These are phyloP conservation scores for Chamaetylas fuelleborni DNA, from an alignment of 2,113 vertebrate species.

Conservation along the genomic window DNA sequence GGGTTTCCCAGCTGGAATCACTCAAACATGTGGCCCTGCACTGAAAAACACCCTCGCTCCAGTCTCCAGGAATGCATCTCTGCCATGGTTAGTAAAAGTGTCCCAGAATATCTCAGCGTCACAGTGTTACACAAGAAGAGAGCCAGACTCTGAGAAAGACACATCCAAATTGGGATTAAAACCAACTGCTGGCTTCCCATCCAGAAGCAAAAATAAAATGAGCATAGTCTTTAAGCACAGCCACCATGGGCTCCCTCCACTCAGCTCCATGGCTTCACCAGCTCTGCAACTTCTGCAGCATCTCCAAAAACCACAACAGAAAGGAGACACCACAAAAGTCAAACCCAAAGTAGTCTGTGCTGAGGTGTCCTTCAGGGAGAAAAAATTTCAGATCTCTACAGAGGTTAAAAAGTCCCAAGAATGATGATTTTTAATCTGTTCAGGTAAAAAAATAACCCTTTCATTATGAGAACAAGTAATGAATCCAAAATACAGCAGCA, in stretches of 20 bases:
- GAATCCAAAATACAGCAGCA: background rate
- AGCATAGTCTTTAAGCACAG: background rate
- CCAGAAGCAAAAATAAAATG: background rate
- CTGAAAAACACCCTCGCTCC: background rate
- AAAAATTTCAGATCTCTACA: background rate
- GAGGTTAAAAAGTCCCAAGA: background rate
- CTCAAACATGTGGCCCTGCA: background rate
- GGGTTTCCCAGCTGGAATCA: conserved; percentile 38
- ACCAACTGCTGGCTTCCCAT: conserved; percentile 38
- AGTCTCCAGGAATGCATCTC: background rate
- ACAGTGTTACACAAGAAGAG: background rate
- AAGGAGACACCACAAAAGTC: background rate
- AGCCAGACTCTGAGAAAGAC: background rate
- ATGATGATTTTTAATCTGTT: background rate
- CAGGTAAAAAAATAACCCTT: background rate
- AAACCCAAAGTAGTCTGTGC: background rate
- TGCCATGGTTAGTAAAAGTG: conserved; percentile 28
- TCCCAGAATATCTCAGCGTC: conserved; percentile 2
- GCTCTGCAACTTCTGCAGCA: background rate
- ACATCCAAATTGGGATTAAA: conserved; percentile 22
- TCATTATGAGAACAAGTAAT: background rate
- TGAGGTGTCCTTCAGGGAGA: background rate
- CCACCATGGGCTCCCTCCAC: background rate
- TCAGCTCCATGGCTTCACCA: accelerated
- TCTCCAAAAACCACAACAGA: background rate